These are phyloP conservation scores for Lates japonicus DNA, from an alignment of 2,797 vertebrate genomes.

Conservation along the genomic window DNA sequence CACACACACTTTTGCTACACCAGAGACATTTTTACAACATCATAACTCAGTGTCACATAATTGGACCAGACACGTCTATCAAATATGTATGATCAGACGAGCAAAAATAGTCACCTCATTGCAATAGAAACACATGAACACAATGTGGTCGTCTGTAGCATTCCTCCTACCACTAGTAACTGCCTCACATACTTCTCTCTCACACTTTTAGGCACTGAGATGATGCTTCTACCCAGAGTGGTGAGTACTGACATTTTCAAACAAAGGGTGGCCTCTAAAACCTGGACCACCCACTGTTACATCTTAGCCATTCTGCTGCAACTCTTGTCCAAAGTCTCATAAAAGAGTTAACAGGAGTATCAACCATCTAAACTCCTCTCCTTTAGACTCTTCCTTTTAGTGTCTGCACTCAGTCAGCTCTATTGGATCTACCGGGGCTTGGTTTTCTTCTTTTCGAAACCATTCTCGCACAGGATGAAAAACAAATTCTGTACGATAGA, in stretches of 20 bases:
- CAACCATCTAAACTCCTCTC: not conserved
- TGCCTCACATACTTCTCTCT: not conserved
- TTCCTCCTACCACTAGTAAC: not conserved
- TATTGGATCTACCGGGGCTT: not conserved
- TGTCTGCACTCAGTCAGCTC: constrained; percentile 3
- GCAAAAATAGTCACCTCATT: constrained; percentile 60
- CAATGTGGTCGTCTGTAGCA: not conserved
- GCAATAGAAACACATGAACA: constrained; percentile 4
- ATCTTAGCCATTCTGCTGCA: not conserved
- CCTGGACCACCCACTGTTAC: constrained; percentile 10
- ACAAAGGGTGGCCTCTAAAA: constrained; percentile 4
- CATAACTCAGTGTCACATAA: constrained; percentile 51
- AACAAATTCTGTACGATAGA: not conserved
- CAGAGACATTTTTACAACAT: constrained; percentile 28
- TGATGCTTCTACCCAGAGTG: not conserved
- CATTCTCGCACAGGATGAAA: not conserved
- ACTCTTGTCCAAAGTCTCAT: not conserved
- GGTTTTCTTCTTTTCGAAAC: not conserved
- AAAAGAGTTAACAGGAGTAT: constrained; percentile 16
- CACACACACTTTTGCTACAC: not conserved
- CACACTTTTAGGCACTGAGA: not conserved
- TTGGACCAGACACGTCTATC: constrained; percentile 64
- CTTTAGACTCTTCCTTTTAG: not conserved
- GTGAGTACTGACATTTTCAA: constrained; percentile 25
- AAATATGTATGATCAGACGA: constrained; percentile 54